A percentile compares a stretch with the other conserved stretches of the same genome.
Evolutionary conservation across 2,113 vertebrate genomes (phyloP).

Genomic region (Cavia porcellus): DNA sequence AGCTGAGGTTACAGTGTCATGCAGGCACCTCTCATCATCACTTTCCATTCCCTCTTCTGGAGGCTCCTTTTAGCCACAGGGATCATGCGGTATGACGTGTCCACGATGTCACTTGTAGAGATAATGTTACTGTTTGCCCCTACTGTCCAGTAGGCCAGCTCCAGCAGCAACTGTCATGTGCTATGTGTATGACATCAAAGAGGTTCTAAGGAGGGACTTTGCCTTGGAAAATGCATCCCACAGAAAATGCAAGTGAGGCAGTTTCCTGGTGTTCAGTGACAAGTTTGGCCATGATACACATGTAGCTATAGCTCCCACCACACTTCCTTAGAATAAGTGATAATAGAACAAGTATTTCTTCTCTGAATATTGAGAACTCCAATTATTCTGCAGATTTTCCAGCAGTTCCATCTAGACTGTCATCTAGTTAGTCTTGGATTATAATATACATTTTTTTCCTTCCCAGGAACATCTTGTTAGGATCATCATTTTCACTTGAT

Average conservation of each 20-base stretch:
- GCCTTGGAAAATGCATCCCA: neutral
- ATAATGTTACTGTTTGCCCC: neutral
- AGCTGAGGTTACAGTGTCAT: neutral
- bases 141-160: neutral
- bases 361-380: neutral
- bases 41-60: conserved; percentile 62
- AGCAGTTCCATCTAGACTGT: neutral
- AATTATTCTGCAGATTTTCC: neutral
- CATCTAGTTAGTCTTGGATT: fast-evolving
- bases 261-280: neutral
- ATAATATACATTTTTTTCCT: neutral
- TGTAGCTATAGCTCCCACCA: neutral
- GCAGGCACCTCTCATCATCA: neutral
- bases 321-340: neutral
- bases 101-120: conserved; percentile 40
- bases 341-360: neutral
- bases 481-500: neutral
- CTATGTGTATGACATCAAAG: neutral
- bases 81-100: conserved; percentile 13
- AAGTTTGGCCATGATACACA: too few relatives aligned
- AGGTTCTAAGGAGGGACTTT: neutral
- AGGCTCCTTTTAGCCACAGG: conserved; percentile 64
- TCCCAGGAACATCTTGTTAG: neutral
- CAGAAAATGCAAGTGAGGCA: neutral
- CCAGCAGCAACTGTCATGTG: neutral